These are phyloP conservation scores for Oenanthe oenanthe DNA, from an alignment of 2,113 vertebrate genomes.

Conservation along the genomic window DNA sequence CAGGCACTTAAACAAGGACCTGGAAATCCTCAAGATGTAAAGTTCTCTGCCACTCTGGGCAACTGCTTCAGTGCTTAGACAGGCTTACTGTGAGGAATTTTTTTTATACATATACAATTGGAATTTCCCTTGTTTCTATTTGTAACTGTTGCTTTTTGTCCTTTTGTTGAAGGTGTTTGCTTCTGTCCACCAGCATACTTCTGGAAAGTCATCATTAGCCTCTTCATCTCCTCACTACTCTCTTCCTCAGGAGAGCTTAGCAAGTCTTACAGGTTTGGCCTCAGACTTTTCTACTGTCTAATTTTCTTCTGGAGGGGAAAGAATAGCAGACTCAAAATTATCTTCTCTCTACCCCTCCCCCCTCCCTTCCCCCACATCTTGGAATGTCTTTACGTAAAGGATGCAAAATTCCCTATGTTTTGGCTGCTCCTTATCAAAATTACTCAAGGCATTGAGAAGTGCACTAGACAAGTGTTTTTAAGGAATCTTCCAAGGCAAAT, in stretches of 20 bases:
- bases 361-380: fast-evolving
- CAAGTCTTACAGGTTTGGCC: neutral
- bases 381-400: neutral
- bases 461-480: neutral
- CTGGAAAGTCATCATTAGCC: neutral
- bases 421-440: neutral
- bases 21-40: neutral
- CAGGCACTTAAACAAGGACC: neutral
- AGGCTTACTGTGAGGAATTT: neutral
- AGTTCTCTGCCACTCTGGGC: neutral
- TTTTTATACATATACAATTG: neutral
- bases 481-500: neutral
- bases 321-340: neutral
- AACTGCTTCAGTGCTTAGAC: neutral
- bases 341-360: neutral
- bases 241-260: neutral
- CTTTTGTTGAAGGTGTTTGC: neutral
- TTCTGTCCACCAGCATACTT: neutral
- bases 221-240: neutral
- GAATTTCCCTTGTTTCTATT: neutral
- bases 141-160: neutral
- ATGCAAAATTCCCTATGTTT: neutral
- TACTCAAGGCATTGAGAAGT: neutral
- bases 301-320: neutral
- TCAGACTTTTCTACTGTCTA: neutral